Percentiles rank a stretch among this genome's conserved stretches.
These are phyloP conservation scores for Chloroceryle inda DNA, from an alignment of 2,797 vertebrate species.

Conservation along the genomic window DNA sequence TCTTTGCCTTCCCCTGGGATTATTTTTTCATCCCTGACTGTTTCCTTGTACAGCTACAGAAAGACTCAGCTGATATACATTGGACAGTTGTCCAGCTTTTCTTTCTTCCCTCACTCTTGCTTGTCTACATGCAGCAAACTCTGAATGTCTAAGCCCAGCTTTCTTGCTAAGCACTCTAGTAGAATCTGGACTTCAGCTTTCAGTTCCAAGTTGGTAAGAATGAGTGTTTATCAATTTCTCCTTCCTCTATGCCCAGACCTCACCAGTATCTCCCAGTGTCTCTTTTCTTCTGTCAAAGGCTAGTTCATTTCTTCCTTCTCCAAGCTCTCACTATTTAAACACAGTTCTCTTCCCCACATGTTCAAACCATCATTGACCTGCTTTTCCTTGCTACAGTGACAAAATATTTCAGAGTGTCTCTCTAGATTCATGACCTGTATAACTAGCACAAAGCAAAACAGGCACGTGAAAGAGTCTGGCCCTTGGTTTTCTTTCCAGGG, in stretches of 20 bases:
- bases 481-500: background rate
- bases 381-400: background rate
- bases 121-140: background rate
- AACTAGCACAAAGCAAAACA: background rate
- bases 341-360: background rate
- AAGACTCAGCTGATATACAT: background rate
- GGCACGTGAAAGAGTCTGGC: background rate
- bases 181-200: background rate
- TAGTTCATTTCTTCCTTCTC: background rate
- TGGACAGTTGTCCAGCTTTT: background rate
- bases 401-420: background rate
- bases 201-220: background rate
- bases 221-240: background rate
- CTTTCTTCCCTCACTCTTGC: background rate
- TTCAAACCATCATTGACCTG: background rate
- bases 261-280: background rate
- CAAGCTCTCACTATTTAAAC: background rate
- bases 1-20: background rate
- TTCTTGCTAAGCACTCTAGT: background rate
- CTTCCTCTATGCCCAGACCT: background rate
- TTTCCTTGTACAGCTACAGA: background rate
- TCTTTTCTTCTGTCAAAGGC: background rate
- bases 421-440: background rate
- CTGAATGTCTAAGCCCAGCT: background rate
- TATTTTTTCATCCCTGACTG: background rate